These are phyloP conservation scores for Puntigrus tetrazona DNA, from an alignment of 2,113 vertebrate genomes.

Conservation along the genomic window DNA sequence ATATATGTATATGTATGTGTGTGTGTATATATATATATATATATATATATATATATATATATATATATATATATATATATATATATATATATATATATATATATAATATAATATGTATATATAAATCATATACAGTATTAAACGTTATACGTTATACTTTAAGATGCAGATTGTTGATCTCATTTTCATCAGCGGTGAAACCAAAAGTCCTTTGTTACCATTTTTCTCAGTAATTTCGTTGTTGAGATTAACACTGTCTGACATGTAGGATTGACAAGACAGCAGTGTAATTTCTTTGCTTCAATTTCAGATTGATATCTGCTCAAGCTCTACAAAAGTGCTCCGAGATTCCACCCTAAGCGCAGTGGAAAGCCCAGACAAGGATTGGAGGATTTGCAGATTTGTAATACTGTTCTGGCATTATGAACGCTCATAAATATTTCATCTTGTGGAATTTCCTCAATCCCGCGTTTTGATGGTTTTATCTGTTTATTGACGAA, in stretches of 20 bases:
- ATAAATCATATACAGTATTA: too few relatives aligned
- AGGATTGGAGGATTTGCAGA: slow-evolving; percentile 40
- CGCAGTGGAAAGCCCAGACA: slow-evolving; percentile 2
- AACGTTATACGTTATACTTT: not conserved
- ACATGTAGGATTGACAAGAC: not conserved
- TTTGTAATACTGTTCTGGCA: slow-evolving; percentile 37
- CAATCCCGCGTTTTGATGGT: slow-evolving; percentile 18
- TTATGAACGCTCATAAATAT: slow-evolving; percentile 27
- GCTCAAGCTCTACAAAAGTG: slow-evolving; percentile 21
- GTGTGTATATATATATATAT: too few relatives aligned
- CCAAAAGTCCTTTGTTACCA: not conserved
- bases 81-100: too few relatives aligned
- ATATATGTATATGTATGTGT: too few relatives aligned
- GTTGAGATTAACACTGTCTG: not conserved
- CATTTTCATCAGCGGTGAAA: not conserved
- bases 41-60: too few relatives aligned
- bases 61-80: too few relatives aligned
- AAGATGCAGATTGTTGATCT: not conserved
- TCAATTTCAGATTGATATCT: slow-evolving; percentile 6
- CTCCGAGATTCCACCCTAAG: not conserved
- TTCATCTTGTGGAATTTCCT: slow-evolving; percentile 40
- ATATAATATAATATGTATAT: too few relatives aligned
- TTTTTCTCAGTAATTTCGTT: not conserved
- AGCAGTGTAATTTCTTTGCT: slow-evolving; percentile 7
- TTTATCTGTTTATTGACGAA: slow-evolving; percentile 35